Base-by-base conservation (phyloP, 2,113 vertebrate species). In the Amphiprion ocellaris region DNA sequence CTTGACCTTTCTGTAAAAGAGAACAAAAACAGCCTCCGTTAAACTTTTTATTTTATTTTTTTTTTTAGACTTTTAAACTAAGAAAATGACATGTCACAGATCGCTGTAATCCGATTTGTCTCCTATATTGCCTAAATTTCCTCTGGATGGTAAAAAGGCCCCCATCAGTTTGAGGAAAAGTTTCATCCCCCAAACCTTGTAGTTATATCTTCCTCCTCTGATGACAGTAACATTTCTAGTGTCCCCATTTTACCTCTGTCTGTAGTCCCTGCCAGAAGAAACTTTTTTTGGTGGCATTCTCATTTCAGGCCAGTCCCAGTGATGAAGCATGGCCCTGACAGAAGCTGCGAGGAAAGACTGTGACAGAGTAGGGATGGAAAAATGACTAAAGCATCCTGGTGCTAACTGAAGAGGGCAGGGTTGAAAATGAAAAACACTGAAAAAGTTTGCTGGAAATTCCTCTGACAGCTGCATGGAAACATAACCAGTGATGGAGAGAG, bases 381-480 rank as follows among this genome's bases (percentile, higher is more conserved):
- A 62, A 81, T 75, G 26, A 79, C 55, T 5, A n/a, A 79, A 33
- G 53, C 26, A 14, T 71, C 74, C 50, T 7, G 2, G 10, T 67
- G 69, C 69, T 68, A 63, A 81, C 70, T 71, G 55, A 81, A 78
- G 59, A 72, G 67, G 61, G 55, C 21, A 53, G 61, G 46, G 50
- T 49, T 65, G 55, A 49, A 68, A 71, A 77, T 55, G 58, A 69
- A 76, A 55, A 39, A 52, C 21, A 7, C 33, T 37, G 33, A 37
- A 8, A 37, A 7, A 37, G 6, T 37, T 37, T 37, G 46, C 46
- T 47, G 14, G 46, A 17, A 47, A 47, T 17, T 17, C 15, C 46
- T 15, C 46, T 17, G 46, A 47, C 46, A 47, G 46, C 46, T 17
- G 46, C 16, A 47, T 10, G 46, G 46, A 16, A 47, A 47, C 46